Conservation (phyloP, 2,797 vertebrate species). For the Xiphophorus birchmanni region DNA sequence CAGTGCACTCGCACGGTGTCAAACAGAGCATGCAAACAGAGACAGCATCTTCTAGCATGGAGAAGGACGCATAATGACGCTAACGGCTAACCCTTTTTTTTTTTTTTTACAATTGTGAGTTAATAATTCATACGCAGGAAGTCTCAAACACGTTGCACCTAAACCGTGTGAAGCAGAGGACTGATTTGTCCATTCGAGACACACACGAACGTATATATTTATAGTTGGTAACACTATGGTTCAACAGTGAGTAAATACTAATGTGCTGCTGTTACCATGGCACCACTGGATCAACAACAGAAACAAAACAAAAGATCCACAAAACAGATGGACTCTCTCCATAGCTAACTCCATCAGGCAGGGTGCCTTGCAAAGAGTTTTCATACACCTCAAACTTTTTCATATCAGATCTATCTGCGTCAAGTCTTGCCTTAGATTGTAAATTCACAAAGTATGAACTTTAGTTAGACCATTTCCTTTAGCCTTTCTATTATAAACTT, state of each 20-base stretch:
- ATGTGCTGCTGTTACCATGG: conserved; percentile 83
- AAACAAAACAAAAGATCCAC: conserved; percentile 46
- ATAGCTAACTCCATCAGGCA: conserved; percentile 25
- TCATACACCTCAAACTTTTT: not conserved
- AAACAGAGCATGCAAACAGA: conserved; percentile 15
- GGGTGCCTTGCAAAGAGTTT: not conserved
- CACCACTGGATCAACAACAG: conserved; percentile 77
- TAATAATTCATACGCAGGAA: conserved; percentile 34
- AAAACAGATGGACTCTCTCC: conserved; percentile 40
- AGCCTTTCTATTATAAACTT: not conserved
- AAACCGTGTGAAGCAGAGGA: conserved; percentile 37
- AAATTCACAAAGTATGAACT: not conserved
- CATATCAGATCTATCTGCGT: not conserved
- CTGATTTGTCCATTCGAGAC: conserved; percentile 77
- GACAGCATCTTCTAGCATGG: conserved; percentile 11
- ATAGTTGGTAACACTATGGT: conserved; percentile 34
- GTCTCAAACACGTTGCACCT: conserved; percentile 18
- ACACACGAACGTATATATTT: conserved; percentile 71
- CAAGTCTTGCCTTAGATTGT: not conserved
- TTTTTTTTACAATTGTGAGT: conserved; percentile 11
- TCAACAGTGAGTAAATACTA: conserved; percentile 77
- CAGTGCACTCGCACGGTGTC: conserved; percentile 1
- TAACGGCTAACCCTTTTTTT: conserved; percentile 26
- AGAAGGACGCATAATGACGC: conserved; percentile 13
- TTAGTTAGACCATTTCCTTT: not conserved